Percentiles rank a stretch among this genome's conserved stretches.
Conservation (phyloP, 1,140 invertebrate species). For the Drosophila sp. region DNA sequence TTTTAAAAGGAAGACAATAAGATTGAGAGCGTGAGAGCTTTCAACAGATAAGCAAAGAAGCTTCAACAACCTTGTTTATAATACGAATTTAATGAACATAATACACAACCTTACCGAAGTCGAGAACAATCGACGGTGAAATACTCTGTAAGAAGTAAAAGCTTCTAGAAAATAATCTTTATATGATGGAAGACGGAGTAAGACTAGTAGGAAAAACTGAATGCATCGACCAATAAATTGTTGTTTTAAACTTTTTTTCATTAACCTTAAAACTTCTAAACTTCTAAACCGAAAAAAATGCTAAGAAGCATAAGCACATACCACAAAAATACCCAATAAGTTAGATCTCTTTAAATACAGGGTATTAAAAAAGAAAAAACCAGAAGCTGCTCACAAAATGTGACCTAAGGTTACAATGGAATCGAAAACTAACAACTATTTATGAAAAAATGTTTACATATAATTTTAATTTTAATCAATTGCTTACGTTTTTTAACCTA, state of each 20-base stretch:
- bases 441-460: not conserved
- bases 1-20: not conserved
- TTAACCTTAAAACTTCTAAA: too few relatives aligned
- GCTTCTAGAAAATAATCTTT: not conserved
- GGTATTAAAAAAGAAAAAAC: not conserved
- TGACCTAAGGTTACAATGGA: not conserved
- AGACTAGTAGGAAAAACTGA: too few relatives aligned
- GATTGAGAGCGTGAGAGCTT: not conserved
- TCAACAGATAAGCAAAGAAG: slow-evolving; percentile 10
- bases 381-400: not conserved
- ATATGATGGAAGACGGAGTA: too few relatives aligned
- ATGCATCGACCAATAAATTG: too few relatives aligned
- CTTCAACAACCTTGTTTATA: slow-evolving; percentile 28
- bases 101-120: not conserved
- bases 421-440: not conserved
- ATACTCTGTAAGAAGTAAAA: not conserved
- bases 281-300: too few relatives aligned
- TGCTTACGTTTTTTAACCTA: too few relatives aligned
- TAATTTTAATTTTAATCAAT: too few relatives aligned
- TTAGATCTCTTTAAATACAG: not conserved
- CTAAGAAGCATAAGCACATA: too few relatives aligned
- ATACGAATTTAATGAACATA: slow-evolving; percentile 40
- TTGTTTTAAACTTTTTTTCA: too few relatives aligned
- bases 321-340: too few relatives aligned
- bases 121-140: not conserved